Evolutionary conservation across 2,113 vertebrate species (phyloP).

Genomic region (Grantiella picta): DNA sequence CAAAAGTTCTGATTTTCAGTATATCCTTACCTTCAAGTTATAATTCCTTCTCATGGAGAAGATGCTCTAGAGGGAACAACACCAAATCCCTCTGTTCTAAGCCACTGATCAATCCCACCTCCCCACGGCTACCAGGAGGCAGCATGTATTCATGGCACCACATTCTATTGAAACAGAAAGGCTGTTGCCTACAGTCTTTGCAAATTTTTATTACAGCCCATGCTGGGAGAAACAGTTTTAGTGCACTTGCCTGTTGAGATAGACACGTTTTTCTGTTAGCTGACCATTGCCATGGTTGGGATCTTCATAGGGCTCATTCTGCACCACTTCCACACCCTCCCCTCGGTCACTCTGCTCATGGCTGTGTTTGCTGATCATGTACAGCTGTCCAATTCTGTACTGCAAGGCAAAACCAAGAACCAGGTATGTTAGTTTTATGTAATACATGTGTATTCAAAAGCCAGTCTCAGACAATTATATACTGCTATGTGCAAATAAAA

Average conservation of each 20-base stretch:
- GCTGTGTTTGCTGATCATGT: slow-evolving; percentile 96
- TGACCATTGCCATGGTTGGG: slow-evolving; percentile 91
- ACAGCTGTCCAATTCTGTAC: slow-evolving; percentile 89
- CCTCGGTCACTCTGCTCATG: slow-evolving; percentile 94
- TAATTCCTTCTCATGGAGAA: not conserved
- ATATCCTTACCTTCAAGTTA: not conserved
- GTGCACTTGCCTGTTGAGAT: slow-evolving; percentile 90
- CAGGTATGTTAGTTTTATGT: not conserved
- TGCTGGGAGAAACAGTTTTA: not conserved
- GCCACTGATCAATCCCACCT: not conserved
- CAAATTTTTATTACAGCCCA: not conserved
- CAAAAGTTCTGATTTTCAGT: not conserved
- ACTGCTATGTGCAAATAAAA: not conserved
- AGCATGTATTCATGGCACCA: not conserved
- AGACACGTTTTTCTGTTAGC: slow-evolving; percentile 94
- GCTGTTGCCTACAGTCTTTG: not conserved
- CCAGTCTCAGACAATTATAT: not conserved
- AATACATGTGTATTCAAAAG: not conserved
- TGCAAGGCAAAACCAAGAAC: slow-evolving; percentile 58
- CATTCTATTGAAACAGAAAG: not conserved
- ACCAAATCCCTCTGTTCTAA: not conserved
- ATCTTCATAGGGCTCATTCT: slow-evolving; percentile 91
- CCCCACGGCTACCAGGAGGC: not conserved
- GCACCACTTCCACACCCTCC: slow-evolving; percentile 95
- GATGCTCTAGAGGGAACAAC: not conserved